Evolutionary conservation across 2,888 invertebrate species (phyloP).

Genomic region (Zygaena filipendulae): DNA sequence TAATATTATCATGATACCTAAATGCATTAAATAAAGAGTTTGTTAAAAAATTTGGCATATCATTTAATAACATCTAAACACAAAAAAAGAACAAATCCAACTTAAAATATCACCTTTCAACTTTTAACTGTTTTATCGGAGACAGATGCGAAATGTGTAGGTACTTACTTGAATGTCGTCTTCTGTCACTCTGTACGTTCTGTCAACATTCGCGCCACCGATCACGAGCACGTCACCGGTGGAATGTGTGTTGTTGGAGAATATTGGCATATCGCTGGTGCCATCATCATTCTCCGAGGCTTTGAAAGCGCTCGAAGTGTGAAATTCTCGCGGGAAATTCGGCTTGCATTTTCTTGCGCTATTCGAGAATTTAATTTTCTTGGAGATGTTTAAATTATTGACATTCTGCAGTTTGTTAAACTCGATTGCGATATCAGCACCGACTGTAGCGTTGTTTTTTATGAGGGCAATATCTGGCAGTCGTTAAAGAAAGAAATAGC

Average conservation of each 20-base stretch:
- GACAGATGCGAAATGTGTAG: no score
- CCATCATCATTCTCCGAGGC: constrained; percentile 18
- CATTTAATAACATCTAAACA: no score
- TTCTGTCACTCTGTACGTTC: constrained; percentile 72
- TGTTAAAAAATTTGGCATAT: constrained; percentile 59
- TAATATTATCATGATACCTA: constrained; percentile 63
- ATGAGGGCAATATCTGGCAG: constrained; percentile 87
- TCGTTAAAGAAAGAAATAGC: constrained; percentile 47
- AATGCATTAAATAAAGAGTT: constrained; percentile 66
- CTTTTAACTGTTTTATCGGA: no score
- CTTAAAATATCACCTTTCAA: no score
- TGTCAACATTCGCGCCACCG: constrained; percentile 83
- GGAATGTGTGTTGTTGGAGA: constrained; percentile 12
- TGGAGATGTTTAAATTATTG: constrained; percentile 27
- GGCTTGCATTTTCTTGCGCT: constrained; percentile 16
- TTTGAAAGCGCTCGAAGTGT: constrained; percentile 28
- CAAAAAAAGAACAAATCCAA: no score
- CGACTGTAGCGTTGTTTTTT: constrained; percentile 91
- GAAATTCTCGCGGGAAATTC: constrained; percentile 31
- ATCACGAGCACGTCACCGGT: constrained; percentile 71
- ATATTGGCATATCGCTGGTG: constrained; percentile 19
- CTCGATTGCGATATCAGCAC: constrained; percentile 81
- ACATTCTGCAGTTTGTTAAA: constrained; percentile 54
- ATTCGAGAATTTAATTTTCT: constrained; percentile 31
- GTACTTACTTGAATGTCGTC: constrained; percentile 74